Percentiles rank a stretch among this genome's conserved stretches.
Evolutionary conservation across 2,888 invertebrate genomes (phyloP).

Genomic region (Watsonalla binaria): DNA sequence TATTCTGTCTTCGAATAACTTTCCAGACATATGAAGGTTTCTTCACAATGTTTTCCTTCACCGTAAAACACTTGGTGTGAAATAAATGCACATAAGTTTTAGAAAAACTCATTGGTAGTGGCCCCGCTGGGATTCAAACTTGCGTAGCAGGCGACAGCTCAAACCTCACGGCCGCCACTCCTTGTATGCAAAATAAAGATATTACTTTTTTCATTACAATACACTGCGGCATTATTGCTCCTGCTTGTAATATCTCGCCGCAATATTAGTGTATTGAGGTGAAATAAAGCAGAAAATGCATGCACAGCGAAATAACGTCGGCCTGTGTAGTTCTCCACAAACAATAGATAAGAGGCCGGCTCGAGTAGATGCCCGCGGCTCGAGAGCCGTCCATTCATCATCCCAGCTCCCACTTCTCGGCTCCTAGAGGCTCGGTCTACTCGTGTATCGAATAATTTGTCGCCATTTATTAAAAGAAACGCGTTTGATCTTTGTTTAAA

Average conservation of each 20-base stretch:
- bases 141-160: too few species aligned
- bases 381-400: constrained; percentile 29
- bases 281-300: constrained; percentile 6
- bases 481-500: too few species aligned
- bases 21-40: too few species aligned
- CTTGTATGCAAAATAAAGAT: too few species aligned
- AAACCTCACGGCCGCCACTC: too few species aligned
- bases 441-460: constrained; percentile 5
- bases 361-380: constrained; percentile 24
- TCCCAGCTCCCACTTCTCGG: constrained; percentile 18
- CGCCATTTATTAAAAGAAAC: background rate
- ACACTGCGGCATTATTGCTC: background rate
- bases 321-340: constrained; percentile 32
- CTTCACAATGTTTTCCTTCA: too few species aligned
- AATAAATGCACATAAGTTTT: too few species aligned
- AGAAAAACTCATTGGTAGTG: too few species aligned
- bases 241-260: background rate
- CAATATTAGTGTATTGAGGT: background rate
- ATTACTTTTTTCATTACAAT: background rate
- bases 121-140: too few species aligned
- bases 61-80: too few species aligned
- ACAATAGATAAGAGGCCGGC: constrained; percentile 50
- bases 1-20: too few species aligned
- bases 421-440: constrained; percentile 4
- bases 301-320: constrained; percentile 18